Percentiles rank a stretch among this genome's conserved stretches.
Evolutionary conservation across 92 coral and sea anemone species (phyloP).

Genomic region (Parazoanthus swiftii): DNA sequence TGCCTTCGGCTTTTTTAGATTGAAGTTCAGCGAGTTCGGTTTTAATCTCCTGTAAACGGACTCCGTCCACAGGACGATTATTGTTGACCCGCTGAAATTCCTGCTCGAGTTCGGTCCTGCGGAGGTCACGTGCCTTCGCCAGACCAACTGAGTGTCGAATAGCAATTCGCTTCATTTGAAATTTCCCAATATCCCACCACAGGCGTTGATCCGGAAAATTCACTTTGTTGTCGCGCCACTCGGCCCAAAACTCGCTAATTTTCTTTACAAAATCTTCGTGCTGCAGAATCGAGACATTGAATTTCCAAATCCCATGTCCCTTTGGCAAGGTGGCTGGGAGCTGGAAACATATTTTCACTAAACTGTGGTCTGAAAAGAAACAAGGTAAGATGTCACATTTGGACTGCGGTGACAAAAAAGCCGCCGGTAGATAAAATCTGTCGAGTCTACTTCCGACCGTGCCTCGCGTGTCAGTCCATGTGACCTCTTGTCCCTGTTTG

Average conservation of each 20-base stretch:
- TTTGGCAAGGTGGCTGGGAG: background rate
- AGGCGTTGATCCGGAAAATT: conserved; percentile 4
- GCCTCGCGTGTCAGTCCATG: background rate
- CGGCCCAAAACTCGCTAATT: background rate
- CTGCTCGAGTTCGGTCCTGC: background rate
- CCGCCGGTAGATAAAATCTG: background rate
- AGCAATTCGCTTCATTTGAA: background rate
- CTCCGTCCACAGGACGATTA: background rate
- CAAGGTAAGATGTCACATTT: conserved; percentile 2
- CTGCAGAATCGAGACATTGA: background rate
- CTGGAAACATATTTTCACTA: background rate
- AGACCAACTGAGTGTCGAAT: background rate
- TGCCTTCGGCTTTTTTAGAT: background rate
- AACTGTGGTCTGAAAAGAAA: background rate
- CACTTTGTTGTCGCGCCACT: background rate
- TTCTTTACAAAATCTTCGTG: background rate
- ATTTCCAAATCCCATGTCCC: background rate
- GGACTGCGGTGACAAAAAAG: background rate
- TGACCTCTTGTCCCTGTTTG: background rate
- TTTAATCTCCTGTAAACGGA: conserved; percentile 7
- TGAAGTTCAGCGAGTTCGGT: conserved; percentile 5
- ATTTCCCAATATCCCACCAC: conserved; percentile 10
- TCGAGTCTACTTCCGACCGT: background rate
- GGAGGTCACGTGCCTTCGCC: background rate
- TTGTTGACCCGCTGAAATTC: conserved; percentile 6